Conservation (phyloP, 1,140 invertebrate genomes). For the Aphelenchoides avenae region DNA sequence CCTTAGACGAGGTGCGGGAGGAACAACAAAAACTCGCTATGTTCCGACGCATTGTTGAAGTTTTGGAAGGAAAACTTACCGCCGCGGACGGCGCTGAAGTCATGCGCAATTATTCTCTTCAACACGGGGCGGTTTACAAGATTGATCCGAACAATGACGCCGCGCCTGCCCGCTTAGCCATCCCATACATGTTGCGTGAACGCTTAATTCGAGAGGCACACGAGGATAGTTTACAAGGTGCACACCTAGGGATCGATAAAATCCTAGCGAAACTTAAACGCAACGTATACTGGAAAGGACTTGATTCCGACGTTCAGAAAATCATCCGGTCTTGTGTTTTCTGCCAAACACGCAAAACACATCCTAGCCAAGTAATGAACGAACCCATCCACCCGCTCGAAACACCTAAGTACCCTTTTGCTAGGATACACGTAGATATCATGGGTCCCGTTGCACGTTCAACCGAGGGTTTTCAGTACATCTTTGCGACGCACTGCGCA, state of each 20-base stretch:
- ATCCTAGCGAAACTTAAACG: slow-evolving; percentile 13
- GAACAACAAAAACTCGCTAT: slow-evolving; percentile 8
- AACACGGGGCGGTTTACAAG: too few species aligned
- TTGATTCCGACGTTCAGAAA: neutral
- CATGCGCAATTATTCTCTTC: too few species aligned
- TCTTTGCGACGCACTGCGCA: slow-evolving; percentile 9
- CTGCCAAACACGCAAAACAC: slow-evolving; percentile 15
- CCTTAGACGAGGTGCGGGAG: neutral
- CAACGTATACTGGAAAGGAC: slow-evolving; percentile 6
- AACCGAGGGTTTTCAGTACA: too few species aligned
- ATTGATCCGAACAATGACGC: neutral
- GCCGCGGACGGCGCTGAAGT: too few species aligned
- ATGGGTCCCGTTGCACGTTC: too few species aligned
- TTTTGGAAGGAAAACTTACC: neutral
- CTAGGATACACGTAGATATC: too few species aligned
- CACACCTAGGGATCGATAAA: slow-evolving; percentile 2
- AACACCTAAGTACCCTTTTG: too few species aligned
- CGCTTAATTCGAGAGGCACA: slow-evolving; percentile 8
- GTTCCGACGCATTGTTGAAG: neutral
- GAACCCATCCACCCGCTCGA: too few species aligned
- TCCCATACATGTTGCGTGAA: neutral
- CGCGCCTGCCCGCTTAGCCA: slow-evolving; percentile 1
- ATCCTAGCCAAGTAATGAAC: too few species aligned
- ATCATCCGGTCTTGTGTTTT: slow-evolving; percentile 1
- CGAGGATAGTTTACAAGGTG: slow-evolving; percentile 3